phyloP scores from a whole-genome alignment of 1,140 invertebrate species.

The Megathymus violae region DNA sequence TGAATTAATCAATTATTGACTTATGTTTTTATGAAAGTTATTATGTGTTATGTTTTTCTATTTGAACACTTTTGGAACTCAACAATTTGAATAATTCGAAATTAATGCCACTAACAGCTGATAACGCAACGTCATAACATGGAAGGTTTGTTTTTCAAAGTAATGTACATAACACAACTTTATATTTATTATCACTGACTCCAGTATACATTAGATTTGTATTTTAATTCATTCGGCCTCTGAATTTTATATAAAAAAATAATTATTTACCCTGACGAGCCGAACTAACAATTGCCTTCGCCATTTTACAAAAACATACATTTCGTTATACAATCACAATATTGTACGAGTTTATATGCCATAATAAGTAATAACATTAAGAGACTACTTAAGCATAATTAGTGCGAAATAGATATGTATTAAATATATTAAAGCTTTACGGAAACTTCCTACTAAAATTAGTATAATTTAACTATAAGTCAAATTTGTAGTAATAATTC shows the following conservation, averaged over 20 bases:
- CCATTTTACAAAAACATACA: conserved; percentile 69
- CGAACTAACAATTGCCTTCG: conserved; percentile 79
- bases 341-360: too few species aligned
- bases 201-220: not conserved
- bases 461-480: too few species aligned
- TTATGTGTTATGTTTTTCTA: not conserved
- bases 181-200: not conserved
- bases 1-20: conserved; percentile 2
- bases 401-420: too few species aligned
- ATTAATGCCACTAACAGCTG: conserved; percentile 54
- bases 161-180: conserved; percentile 4
- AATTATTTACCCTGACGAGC: conserved; percentile 79
- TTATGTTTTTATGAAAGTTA: not conserved
- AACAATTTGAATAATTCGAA: conserved; percentile 27
- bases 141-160: not conserved
- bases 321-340: conserved; percentile 36
- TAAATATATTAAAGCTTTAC: too few species aligned
- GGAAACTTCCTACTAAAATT: too few species aligned
- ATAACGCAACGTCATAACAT: conserved; percentile 48
- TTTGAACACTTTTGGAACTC: not conserved
- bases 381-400: not conserved
- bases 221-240: conserved; percentile 9
- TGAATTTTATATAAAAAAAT: conserved; percentile 43
- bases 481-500: too few species aligned
- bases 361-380: too few species aligned